phyloP scores from a whole-genome alignment of 2,113 vertebrate genomes.

The Hyaena hyaena region DNA sequence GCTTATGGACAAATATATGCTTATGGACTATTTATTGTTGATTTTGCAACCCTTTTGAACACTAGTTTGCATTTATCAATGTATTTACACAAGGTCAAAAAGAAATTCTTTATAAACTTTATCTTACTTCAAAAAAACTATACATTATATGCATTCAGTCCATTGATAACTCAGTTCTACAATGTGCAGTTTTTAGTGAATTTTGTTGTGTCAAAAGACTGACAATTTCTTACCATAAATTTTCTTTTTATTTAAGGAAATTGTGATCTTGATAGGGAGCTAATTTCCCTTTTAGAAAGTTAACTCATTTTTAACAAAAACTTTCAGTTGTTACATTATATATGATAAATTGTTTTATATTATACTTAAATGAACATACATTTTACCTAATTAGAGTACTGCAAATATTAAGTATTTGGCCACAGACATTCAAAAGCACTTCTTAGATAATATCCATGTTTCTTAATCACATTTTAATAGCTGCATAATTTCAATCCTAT shows the following conservation, averaged over 20 bases:
- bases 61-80: neutral
- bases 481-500: neutral
- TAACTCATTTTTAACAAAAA: neutral
- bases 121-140: slow-evolving; percentile 16
- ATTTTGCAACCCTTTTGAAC: neutral
- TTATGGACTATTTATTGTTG: neutral
- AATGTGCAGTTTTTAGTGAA: neutral
- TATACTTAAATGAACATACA: neutral
- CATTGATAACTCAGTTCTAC: slow-evolving; percentile 10
- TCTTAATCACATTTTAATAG: neutral
- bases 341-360: neutral
- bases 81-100: neutral
- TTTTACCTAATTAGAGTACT: neutral
- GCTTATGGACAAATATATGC: neutral
- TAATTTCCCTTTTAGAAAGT: neutral
- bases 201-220: neutral
- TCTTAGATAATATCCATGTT: neutral
- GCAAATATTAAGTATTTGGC: neutral
- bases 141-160: neutral
- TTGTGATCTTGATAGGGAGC: neutral
- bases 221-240: neutral
- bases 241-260: slow-evolving; percentile 20
- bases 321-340: neutral
- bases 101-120: neutral
- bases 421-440: neutral